Conservation (phyloP, 2,113 vertebrate genomes). For the Opisthocomus hoazin region DNA sequence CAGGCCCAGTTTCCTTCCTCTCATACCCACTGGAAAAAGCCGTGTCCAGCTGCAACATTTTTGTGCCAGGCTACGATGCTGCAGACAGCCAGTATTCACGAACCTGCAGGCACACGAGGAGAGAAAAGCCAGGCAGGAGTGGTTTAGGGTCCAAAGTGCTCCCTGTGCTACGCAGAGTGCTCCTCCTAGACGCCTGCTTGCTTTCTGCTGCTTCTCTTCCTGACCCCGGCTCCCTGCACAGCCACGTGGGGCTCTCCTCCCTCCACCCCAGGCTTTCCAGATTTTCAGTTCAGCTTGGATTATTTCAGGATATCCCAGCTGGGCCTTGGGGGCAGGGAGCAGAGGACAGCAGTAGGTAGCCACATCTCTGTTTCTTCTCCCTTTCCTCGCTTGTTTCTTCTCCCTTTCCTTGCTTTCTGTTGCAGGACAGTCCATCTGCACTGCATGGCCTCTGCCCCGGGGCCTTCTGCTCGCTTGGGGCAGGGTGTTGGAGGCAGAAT, state of each 20-base stretch:
- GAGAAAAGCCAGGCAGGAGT: not conserved
- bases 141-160: not conserved
- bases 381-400: fast-evolving
- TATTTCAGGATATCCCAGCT: not conserved
- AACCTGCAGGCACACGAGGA: fast-evolving
- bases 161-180: not conserved
- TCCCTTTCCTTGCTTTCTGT: fast-evolving
- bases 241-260: not conserved
- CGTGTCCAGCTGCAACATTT: not conserved
- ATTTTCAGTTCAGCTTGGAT: not conserved
- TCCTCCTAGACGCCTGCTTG: not conserved
- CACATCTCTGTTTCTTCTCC: not conserved
- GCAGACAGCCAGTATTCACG: not conserved
- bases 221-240: not conserved
- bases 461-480: fast-evolving
- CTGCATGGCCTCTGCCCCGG: not conserved
- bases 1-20: not conserved
- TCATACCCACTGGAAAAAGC: not conserved
- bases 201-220: not conserved
- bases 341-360: not conserved
- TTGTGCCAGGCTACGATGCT: not conserved
- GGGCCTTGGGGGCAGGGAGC: not conserved
- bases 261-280: not conserved
- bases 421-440: not conserved
- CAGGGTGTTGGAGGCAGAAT: fast-evolving